Base-by-base conservation (phyloP, 2,888 invertebrate genomes). In the Ichneumoninae sp. region DNA sequence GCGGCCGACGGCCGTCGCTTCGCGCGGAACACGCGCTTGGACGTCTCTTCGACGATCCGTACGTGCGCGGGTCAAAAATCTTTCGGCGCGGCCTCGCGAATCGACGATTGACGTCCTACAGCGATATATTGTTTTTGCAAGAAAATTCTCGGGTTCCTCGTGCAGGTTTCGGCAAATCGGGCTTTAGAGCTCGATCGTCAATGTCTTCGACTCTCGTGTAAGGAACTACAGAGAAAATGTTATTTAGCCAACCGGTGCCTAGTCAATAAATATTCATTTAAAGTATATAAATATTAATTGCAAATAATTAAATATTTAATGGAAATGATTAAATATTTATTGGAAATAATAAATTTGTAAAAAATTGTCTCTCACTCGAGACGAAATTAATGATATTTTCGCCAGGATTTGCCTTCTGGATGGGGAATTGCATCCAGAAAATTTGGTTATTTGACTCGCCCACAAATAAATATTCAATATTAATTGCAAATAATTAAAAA, bases 1-100 rank as follows among this genome's bases (percentile, higher is more conserved):
- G 69, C 82, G 87, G 86, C 89, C 91, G 92, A 88, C 92, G 92
- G 91, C 91, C 91, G 92, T 92, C 91, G 92, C 92, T 91, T 88
- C 89, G 87, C 89, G 88, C 88, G 82, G 79, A 74, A 33, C 69
- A 71, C 84, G 84, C 86, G 85, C 86, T 80, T 83, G 80, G 86
- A 84, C 88, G 85, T 83, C 83, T 84, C 85, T 79, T 73, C 63
- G 83, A 33, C 44, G 54, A 44, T 75, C 36, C 63, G 50, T 16
- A n/a, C 19, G 52, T 22, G 19, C 26, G 52, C 44, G 66, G 50
- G 70, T 81, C 57, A 70, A 75, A 75, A 82, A 85, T 82, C 82
- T 76, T 73, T 66, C 75, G 52, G 69, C 63, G 69, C 63, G 69
- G 79, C 57, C 71, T 66, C 22, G 66, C 40, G 60, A 76, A 54